Evolutionary conservation across 2,797 vertebrate species (phyloP).

Genomic region (Chrysolophus pictus): DNA sequence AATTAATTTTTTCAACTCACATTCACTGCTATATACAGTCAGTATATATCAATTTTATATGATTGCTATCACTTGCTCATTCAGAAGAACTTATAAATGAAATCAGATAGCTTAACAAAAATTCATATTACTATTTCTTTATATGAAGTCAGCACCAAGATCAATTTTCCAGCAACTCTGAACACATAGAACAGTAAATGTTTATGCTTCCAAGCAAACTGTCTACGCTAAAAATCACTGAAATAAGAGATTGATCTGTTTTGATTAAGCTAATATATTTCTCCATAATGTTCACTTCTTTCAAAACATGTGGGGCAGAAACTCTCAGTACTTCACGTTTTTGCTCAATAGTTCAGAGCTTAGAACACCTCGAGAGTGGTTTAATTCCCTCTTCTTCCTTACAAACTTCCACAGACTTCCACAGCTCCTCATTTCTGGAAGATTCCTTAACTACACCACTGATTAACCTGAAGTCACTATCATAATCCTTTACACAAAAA

Average conservation of each 20-base stretch:
- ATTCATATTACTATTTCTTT: background rate
- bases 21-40: background rate
- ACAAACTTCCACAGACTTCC: background rate
- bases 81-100: background rate
- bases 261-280: background rate
- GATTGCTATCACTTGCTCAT: background rate
- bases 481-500: background rate
- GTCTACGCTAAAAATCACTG: background rate
- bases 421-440: background rate
- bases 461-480: background rate
- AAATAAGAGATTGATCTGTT: background rate
- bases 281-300: background rate
- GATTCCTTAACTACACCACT: background rate
- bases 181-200: background rate
- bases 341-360: background rate
- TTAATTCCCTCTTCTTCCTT: background rate
- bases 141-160: background rate
- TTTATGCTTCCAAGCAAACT: background rate
- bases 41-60: background rate
- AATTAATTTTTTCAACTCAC: background rate
- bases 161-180: background rate
- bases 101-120: background rate
- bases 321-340: background rate
- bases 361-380: background rate
- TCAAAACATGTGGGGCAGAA: accelerated